phyloP scores from a whole-genome alignment of 2,888 invertebrate species.

The Caenorhabditis parvicauda region DNA sequence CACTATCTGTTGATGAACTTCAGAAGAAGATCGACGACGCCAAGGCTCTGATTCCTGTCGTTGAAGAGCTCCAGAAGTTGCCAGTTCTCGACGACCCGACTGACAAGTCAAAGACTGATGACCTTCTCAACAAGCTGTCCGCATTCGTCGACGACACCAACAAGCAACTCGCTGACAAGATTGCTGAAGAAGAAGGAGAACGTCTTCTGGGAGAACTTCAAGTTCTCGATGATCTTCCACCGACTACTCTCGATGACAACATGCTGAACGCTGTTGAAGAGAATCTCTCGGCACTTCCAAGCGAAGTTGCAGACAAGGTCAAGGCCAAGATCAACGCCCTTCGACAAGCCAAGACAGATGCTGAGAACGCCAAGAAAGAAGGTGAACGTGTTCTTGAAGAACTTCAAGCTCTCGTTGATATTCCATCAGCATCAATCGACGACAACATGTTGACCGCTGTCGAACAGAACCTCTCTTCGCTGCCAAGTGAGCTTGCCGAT shows the following conservation, averaged over 20 bases:
- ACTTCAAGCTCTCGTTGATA: conserved; percentile 6
- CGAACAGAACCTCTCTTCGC: conserved; percentile 2
- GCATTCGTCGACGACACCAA: no score
- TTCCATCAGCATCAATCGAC: conserved; percentile 10
- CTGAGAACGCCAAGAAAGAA: conserved; percentile 1
- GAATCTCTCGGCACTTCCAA: conserved; percentile 15
- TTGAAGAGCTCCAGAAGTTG: no score
- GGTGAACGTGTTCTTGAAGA: conserved; percentile 11
- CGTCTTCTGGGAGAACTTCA: no score
- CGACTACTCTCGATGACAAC: conserved; percentile 11
- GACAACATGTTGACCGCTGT: conserved; percentile 5
- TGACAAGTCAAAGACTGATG: no score
- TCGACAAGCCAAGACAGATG: conserved; percentile 2
- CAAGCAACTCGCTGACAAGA: no score
- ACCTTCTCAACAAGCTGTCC: no score
- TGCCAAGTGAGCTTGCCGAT: conserved; percentile 6
- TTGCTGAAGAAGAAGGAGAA: no score
- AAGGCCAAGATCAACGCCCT: conserved; percentile 10
- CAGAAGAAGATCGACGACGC: no score
- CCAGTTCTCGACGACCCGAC: no score
- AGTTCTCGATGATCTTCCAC: conserved; percentile 8
- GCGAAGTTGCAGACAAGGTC: conserved; percentile 19
- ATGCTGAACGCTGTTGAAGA: conserved; percentile 15
- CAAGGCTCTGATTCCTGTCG: no score
- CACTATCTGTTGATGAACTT: no score